phyloP scores from a whole-genome alignment of 2,113 vertebrate genomes.

The Stercorarius parasiticus region DNA sequence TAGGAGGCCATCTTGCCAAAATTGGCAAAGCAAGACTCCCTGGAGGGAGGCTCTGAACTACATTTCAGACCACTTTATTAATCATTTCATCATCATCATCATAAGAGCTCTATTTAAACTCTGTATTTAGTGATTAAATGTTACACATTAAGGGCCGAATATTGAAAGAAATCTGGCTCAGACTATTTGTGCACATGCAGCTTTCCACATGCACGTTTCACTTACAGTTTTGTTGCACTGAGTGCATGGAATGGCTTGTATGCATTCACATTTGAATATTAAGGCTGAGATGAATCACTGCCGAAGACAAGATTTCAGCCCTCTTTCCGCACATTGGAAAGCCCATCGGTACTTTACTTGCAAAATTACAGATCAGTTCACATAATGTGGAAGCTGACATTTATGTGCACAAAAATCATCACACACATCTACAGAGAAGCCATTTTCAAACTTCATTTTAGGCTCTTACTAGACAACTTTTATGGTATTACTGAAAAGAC shows the following conservation, averaged over 20 bases:
- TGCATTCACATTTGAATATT: background rate
- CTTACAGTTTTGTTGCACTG: background rate
- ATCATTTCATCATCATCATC: background rate
- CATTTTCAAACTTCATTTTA: background rate
- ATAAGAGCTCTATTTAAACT: background rate
- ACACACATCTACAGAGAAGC: background rate
- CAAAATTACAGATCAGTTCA: background rate
- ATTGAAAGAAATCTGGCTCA: background rate
- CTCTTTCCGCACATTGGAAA: background rate
- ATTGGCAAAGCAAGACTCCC: background rate
- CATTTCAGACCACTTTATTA: background rate
- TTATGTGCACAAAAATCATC: background rate
- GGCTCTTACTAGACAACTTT: background rate
- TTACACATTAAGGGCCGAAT: background rate
- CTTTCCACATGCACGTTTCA: background rate
- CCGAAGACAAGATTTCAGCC: background rate
- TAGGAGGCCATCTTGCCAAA: background rate
- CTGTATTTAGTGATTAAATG: background rate
- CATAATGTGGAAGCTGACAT: background rate
- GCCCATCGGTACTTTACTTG: background rate
- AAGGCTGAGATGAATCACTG: background rate
- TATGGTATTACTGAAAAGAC: background rate
- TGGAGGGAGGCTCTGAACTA: background rate
- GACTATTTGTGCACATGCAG: background rate
- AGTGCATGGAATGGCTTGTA: accelerated